phyloP scores from a whole-genome alignment of 2,797 vertebrate genomes.

The Enteromius mattozi region DNA sequence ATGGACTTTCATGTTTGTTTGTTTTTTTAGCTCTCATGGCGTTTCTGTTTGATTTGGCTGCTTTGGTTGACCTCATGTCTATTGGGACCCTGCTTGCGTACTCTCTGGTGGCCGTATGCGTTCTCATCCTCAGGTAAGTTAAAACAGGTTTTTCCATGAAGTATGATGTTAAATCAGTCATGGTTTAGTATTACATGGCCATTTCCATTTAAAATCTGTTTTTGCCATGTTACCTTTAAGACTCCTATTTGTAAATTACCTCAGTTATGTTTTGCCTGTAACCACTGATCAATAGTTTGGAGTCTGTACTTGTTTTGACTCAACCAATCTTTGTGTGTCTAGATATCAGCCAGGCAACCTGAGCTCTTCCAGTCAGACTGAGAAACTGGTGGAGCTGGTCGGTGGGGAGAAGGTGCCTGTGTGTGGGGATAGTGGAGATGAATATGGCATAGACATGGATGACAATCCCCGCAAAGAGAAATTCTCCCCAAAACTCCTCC shows the following conservation, averaged over 20 bases:
- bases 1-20: background rate
- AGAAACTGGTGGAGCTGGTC: slow-evolving; percentile 85
- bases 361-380: slow-evolving; percentile 74
- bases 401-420: slow-evolving; percentile 80
- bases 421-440: slow-evolving; percentile 74
- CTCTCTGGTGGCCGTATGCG: slow-evolving; percentile 91
- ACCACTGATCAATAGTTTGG: background rate
- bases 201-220: background rate
- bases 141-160: background rate
- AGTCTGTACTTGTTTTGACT: background rate
- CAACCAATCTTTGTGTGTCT: background rate
- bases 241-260: background rate
- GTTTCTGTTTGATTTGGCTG: slow-evolving; percentile 89
- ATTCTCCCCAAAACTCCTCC: slow-evolving; percentile 74
- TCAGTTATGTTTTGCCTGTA: background rate
- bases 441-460: slow-evolving; percentile 64
- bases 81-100: slow-evolving; percentile 95
- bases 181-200: background rate
- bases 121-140: slow-evolving; percentile 83
- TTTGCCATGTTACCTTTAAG: background rate
- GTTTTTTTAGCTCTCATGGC: slow-evolving; percentile 86
- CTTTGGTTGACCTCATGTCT: slow-evolving; percentile 96
- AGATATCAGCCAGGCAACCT: slow-evolving; percentile 89
- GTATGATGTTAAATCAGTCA: background rate
- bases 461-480: slow-evolving; percentile 67